phyloP scores from a whole-genome alignment of 2,888 invertebrate species.

The Alcis repandata region DNA sequence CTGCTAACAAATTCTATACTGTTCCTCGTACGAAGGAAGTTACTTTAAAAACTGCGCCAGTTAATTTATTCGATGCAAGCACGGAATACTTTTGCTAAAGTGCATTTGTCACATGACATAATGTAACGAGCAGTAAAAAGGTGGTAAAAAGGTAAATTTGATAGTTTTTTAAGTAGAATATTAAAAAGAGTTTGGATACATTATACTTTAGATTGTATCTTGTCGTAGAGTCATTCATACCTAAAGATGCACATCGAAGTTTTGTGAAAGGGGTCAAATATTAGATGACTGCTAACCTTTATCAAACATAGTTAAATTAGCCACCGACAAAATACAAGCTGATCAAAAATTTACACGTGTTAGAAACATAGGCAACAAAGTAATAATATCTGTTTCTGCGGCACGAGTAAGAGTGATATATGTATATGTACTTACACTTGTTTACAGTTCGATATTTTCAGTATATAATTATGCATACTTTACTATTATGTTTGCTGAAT shows the following conservation, averaged over 20 bases:
- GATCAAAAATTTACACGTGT: slow-evolving; percentile 62
- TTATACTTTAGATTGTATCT: not conserved
- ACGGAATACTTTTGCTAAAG: slow-evolving; percentile 63
- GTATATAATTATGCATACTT: not conserved
- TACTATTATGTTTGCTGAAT: slow-evolving; percentile 18
- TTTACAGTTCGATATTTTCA: slow-evolving; percentile 29
- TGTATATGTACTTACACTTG: slow-evolving; percentile 10
- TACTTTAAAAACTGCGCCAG: slow-evolving; percentile 42
- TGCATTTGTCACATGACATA: slow-evolving; percentile 68
- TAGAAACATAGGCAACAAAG: slow-evolving; percentile 52
- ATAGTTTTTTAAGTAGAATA: slow-evolving; percentile 44
- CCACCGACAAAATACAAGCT: slow-evolving; percentile 46
- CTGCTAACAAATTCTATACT: slow-evolving; percentile 11
- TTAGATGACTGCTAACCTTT: not conserved
- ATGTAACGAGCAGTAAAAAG: slow-evolving; percentile 55
- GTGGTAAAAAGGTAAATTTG: slow-evolving; percentile 48
- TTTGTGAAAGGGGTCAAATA: not conserved
- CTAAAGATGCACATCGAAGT: not conserved
- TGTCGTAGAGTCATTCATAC: not conserved
- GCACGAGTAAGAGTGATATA: slow-evolving; percentile 40
- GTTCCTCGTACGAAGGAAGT: slow-evolving; percentile 41
- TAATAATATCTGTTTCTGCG: slow-evolving; percentile 53
- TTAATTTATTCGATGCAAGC: slow-evolving; percentile 67
- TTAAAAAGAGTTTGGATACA: slow-evolving; percentile 39
- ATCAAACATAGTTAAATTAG: slow-evolving; percentile 14